These are phyloP conservation scores for Myiotriccus ornatus DNA, from an alignment of 2,797 vertebrate species.

Conservation along the genomic window DNA sequence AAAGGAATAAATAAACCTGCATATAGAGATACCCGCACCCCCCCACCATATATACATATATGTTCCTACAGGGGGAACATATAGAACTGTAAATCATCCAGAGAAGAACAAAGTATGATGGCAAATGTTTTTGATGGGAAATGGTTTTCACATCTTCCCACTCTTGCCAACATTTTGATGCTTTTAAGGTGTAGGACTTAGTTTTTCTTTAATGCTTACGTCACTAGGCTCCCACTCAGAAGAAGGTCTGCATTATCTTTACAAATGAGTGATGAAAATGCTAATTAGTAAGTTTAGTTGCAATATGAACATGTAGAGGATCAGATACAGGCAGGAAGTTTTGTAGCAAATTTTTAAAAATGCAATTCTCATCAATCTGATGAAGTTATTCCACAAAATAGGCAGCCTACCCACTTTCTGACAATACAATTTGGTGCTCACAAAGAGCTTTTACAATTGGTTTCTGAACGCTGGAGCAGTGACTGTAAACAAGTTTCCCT, in stretches of 20 bases:
- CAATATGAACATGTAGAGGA: background rate
- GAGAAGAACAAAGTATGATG: background rate
- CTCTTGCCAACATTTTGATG: background rate
- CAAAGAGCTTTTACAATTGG: background rate
- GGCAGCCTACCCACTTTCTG: background rate
- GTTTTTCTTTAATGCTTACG: background rate
- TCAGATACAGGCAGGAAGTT: background rate
- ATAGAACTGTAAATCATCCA: background rate
- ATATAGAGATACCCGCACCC: background rate
- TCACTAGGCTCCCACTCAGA: background rate
- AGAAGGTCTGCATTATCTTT: background rate
- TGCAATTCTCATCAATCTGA: background rate
- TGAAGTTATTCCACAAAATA: background rate
- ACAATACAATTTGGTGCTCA: background rate
- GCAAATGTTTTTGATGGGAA: background rate
- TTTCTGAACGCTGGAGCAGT: background rate
- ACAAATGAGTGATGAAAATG: background rate
- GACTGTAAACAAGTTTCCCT: background rate
- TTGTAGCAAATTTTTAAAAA: background rate
- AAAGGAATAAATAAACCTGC: background rate
- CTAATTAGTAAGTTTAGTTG: background rate
- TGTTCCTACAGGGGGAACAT: background rate
- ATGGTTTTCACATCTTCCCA: background rate
- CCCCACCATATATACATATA: background rate
- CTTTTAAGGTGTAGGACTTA: background rate